Evolutionary conservation across 2,797 vertebrate species (phyloP), one percentile per base, ranked within the genome.

Genomic region (Chromobotia macracanthus): DNA sequence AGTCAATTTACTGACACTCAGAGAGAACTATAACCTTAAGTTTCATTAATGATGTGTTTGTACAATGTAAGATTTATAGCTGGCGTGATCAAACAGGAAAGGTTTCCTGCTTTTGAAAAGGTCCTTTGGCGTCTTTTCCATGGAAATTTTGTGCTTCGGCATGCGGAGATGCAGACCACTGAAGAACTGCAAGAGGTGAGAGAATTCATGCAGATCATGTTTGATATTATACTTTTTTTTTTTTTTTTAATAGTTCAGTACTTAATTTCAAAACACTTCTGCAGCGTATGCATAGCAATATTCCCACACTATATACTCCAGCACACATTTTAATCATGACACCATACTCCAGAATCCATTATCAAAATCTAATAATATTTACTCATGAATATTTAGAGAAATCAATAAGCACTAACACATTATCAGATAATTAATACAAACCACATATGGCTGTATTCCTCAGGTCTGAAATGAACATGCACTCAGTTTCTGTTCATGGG

Each of bases 61-160:
- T 41, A 16, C 8, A 15, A 19, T 71, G 63, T 38, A 41, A 89
- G 87, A 53, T 89, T 89, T 77, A 80, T 89, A 46, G 82, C 85
- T 12, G 86, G 88, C 41, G 87, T 87, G 8, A 86, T 89, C 79
- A 84, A 81, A 25, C 82, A 83, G 31, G 85, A 89, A 55, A 76
- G 84, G 5, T 87, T 90, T 75, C 84, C 85, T 51, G 84, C 88
- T 25, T 90, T 89, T 68, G 88, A 89, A 72, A 89, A 81, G 70
- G 70, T 89, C 55, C 78, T 41, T 50, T 89, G 89, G 89, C 80
- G 89, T 7, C 80, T 90, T 74, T 90, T 89, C 73, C 85, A 89
- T 67, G 88, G 86, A 11, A 89, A 89, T 68, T 88, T 90, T 25
- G 71, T 90, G 31, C 84, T 90, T 51, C 84, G 86, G 6, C 87